Evolutionary conservation across 1,140 invertebrate genomes (phyloP).

Genomic region (Anoplolepis gracilipes): DNA sequence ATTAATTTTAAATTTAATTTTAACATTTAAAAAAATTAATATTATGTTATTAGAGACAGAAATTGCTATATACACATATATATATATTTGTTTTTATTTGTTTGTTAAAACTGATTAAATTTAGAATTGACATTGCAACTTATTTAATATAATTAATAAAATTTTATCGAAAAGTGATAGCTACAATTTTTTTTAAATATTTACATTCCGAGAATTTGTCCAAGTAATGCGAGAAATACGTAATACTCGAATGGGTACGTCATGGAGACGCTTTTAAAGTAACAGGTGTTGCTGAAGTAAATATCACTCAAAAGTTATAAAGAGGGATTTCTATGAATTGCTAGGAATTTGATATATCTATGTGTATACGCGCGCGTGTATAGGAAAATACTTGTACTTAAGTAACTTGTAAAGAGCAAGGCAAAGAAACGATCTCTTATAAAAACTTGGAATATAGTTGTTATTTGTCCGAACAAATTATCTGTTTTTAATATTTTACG

Average conservation of each 20-base stretch:
- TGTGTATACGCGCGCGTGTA: too few relatives aligned
- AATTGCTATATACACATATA: neutral
- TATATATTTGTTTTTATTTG: too few relatives aligned
- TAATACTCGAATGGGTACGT: neutral
- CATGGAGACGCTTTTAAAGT: neutral
- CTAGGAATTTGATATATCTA: neutral
- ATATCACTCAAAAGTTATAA: neutral
- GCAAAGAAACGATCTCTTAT: neutral
- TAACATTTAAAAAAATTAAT: neutral
- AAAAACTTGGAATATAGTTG: neutral
- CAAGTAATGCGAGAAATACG: neutral
- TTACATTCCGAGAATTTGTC: neutral
- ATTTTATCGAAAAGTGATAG: neutral
- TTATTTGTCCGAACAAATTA: conserved; percentile 3
- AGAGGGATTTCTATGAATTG: neutral
- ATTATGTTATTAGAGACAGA: neutral
- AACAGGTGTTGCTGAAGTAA: neutral
- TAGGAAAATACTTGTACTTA: neutral
- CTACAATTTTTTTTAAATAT: neutral
- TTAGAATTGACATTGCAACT: too few relatives aligned
- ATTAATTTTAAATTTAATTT: neutral
- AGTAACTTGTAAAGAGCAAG: neutral
- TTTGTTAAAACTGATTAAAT: neutral
- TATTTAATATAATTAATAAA: neutral
- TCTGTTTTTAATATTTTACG: too few relatives aligned